Conservation (phyloP, 2,888 invertebrate species). For the Sminthurinus aureus region DNA sequence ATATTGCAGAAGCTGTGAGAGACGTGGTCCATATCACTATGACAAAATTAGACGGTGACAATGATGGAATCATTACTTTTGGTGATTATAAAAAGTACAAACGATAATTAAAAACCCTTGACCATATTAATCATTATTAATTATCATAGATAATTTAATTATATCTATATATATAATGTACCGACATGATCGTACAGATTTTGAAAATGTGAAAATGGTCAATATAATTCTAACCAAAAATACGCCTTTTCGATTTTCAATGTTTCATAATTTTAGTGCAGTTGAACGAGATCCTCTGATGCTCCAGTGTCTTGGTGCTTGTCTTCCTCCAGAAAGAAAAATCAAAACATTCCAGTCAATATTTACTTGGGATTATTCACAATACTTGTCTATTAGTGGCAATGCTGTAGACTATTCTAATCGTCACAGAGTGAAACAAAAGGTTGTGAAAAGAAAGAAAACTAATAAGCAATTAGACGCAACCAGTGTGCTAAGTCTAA, state of each 20-base stretch:
- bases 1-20: background rate
- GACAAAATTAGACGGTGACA: constrained; percentile 6
- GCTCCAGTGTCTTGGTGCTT: constrained; percentile 7
- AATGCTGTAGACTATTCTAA: background rate
- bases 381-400: background rate
- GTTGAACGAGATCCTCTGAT: constrained; percentile 6
- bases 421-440: constrained; percentile 2
- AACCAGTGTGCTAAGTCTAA: no score
- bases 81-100: background rate
- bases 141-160: no score
- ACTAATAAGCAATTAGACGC: no score
- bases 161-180: no score
- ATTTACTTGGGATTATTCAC: constrained; percentile 5
- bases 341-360: constrained; percentile 8
- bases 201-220: no score
- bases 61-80: constrained; percentile 9
- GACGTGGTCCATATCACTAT: background rate
- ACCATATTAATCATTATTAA: no score
- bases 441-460: background rate
- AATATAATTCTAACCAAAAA: no score
- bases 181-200: no score
- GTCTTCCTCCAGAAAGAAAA: background rate
- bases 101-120: no score
- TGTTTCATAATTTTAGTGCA: background rate
- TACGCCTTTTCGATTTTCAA: no score